A percentile compares a stretch with the other conserved stretches of the same genome.
These are phyloP conservation scores for Rhea pennata DNA, from an alignment of 2,113 vertebrate genomes.

Conservation along the genomic window DNA sequence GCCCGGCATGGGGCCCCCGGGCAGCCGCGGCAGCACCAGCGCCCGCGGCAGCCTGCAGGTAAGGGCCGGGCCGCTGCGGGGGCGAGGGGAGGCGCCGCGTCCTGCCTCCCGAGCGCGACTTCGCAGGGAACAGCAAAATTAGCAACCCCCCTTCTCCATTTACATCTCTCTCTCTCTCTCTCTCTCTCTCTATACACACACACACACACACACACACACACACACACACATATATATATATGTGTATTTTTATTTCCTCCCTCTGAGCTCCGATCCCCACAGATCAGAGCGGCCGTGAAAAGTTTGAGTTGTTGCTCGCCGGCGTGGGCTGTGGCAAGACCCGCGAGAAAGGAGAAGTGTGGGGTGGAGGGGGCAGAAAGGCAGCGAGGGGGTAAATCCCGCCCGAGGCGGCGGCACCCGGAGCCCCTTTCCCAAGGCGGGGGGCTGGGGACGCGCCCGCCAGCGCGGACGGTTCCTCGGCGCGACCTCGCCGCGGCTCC, in stretches of 20 bases:
- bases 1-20: slow-evolving; percentile 75
- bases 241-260: too few species aligned
- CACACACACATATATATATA: too few species aligned
- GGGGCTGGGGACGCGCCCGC: neutral
- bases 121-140: neutral
- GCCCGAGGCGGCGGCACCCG: neutral
- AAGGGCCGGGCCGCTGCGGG: slow-evolving; percentile 20
- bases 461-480: too few species aligned
- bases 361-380: neutral
- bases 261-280: neutral
- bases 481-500: neutral
- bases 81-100: neutral
- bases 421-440: neutral
- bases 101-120: neutral
- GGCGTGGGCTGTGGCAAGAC: neutral
- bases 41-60: slow-evolving; percentile 70
- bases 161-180: too few species aligned
- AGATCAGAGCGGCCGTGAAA: neutral
- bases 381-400: neutral
- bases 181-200: too few species aligned
- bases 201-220: too few species aligned
- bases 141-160: neutral
- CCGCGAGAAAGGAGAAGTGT: too few species aligned
- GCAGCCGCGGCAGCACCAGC: slow-evolving; percentile 41
- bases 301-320: neutral